Conservation (phyloP, 2,797 vertebrate genomes). For the Acanthurus leucopareius region DNA sequence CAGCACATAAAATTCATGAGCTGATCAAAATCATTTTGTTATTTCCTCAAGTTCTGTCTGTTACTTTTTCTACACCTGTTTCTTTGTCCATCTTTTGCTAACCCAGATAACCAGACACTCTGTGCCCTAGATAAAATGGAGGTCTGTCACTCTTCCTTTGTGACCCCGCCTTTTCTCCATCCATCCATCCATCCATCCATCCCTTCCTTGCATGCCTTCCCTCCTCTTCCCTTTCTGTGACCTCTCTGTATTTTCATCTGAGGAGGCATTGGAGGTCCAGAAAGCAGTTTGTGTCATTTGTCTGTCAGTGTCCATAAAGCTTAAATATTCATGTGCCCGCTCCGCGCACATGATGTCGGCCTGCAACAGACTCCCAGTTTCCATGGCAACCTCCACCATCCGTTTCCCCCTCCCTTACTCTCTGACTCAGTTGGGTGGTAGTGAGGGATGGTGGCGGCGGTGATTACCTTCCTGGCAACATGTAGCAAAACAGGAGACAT, state of each 20-base stretch:
- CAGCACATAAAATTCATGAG: constrained; percentile 31
- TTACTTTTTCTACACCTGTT: constrained; percentile 29
- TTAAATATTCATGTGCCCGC: constrained; percentile 80
- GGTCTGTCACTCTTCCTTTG: constrained; percentile 51
- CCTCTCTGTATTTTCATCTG: constrained; percentile 34
- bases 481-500: constrained; percentile 35
- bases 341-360: constrained; percentile 73
- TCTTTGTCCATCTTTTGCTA: constrained; percentile 22
- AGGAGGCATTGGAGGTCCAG: constrained; percentile 29
- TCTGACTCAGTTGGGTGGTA: constrained; percentile 46
- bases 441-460: constrained; percentile 32
- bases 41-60: constrained; percentile 2
- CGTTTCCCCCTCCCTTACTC: constrained; percentile 17
- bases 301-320: constrained; percentile 72
- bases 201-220: not conserved
- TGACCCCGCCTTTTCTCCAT: constrained; percentile 53
- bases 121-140: constrained; percentile 66
- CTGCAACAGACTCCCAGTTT: constrained; percentile 79
- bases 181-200: constrained; percentile 20
- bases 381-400: constrained; percentile 81
- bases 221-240: constrained; percentile 17
- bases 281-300: constrained; percentile 37
- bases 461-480: constrained; percentile 56
- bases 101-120: constrained; percentile 50
- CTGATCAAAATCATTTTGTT: constrained; percentile 25